A percentile compares a stretch with the other conserved stretches of the same genome.
Evolutionary conservation across 2,797 vertebrate genomes (phyloP).

Genomic region (Masticophis lateralis): DNA sequence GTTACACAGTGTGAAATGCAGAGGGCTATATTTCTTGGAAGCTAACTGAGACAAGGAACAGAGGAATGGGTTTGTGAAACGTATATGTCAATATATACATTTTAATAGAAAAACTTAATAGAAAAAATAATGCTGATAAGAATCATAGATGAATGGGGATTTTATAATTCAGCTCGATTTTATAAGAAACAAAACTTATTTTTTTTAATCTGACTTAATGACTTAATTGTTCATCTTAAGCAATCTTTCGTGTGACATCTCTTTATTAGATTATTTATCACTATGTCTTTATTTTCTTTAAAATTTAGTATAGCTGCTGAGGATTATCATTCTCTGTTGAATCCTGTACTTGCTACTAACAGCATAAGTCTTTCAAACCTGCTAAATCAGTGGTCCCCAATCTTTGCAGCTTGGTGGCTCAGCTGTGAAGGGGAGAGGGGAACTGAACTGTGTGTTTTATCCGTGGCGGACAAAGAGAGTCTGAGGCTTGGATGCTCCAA

Average conservation of each 20-base stretch:
- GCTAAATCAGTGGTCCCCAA: neutral
- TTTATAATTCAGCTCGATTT: neutral
- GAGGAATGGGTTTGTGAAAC: neutral
- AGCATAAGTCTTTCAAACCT: conserved; percentile 27
- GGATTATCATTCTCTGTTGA: conserved; percentile 29
- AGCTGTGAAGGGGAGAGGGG: neutral
- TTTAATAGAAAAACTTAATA: neutral
- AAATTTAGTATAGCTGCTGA: conserved; percentile 7
- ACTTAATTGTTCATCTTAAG: conserved; percentile 57
- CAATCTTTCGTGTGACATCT: conserved; percentile 39
- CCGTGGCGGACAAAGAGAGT: too few relatives aligned
- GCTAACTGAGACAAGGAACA: neutral
- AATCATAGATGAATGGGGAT: neutral
- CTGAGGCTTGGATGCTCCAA: too few relatives aligned
- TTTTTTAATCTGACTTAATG: conserved; percentile 54
- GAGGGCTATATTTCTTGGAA: neutral
- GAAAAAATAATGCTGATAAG: neutral
- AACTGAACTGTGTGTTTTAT: too few relatives aligned
- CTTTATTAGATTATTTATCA: neutral
- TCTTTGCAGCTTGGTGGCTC: neutral
- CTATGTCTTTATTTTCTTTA: conserved; percentile 17
- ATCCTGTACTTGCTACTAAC: conserved; percentile 11
- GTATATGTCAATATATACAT: neutral
- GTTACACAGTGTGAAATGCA: neutral
- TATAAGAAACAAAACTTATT: neutral